Evolutionary conservation across 2,888 invertebrate species (phyloP), one percentile per base, ranked within the genome.

Genomic region (Glaucopsyche alexis): DNA sequence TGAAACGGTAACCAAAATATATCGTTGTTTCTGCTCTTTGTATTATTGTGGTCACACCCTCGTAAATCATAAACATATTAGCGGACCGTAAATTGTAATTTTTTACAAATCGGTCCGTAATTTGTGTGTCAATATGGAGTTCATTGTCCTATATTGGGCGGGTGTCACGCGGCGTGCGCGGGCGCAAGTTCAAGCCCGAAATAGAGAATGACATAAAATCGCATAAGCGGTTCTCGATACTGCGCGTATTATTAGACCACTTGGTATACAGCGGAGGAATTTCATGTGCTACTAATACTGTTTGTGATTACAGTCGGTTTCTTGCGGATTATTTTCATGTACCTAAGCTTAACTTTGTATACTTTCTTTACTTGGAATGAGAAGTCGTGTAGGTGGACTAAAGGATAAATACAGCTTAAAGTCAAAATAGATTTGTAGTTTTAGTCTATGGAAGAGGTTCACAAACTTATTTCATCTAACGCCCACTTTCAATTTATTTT

Each of bases 151-250:
- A 69, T 49, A 69, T 69, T 49, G 79, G 78, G 77, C 78, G 74
- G 84, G 83, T 84, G 83, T 71, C 65, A 29, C 73, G 16, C 29
- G 29, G 29, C 29, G 13, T 45, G 73, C 73, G 73, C 66, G 72
- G 70, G 74, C 80, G 79, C 87, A 88, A 87, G 87, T 87, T 87
- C 87, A 89, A 82, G 85, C 84, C 86, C 77, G 82, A 90, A 90
- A 90, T 90, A 90, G 88, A 87, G 78, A 85, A 85, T 90, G 91
- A 90, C 90, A 90, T 90, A 88, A 89, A 91, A 90, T 87, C 87
- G 86, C 89, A 88, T 90, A 89, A 89, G 89, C 87, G 86, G 85
- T 81, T 82, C 84, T 87, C 88, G 87, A 87, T 88, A 89, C 81
- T 11, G 40, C 42, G 66, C 42, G 13, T 69, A 69, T 69, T 69